These are phyloP conservation scores for Austrolebias charrua DNA, from an alignment of 2,797 vertebrate species.

Conservation along the genomic window DNA sequence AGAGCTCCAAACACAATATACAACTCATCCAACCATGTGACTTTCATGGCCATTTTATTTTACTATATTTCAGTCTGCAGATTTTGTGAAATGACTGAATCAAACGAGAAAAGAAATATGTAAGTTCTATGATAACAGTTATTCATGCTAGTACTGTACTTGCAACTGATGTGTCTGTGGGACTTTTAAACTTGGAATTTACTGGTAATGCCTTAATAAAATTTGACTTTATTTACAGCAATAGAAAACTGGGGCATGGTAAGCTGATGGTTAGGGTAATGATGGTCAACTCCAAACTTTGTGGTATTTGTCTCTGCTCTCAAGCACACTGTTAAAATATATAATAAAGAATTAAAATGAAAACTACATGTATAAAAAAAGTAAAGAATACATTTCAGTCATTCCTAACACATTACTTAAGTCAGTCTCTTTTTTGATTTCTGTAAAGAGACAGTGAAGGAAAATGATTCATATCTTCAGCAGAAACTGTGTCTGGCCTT, in stretches of 20 bases:
- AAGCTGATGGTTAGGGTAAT: too few species aligned
- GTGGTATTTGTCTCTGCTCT: too few species aligned
- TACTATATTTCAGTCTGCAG: neutral
- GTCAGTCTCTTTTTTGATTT: slow-evolving; percentile 29
- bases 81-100: neutral
- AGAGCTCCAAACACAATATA: slow-evolving; percentile 24
- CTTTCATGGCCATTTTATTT: neutral
- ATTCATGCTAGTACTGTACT: too few species aligned
- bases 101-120: neutral
- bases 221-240: too few species aligned
- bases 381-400: slow-evolving; percentile 4
- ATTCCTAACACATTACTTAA: slow-evolving; percentile 28
- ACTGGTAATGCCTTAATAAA: too few species aligned
- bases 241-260: too few species aligned
- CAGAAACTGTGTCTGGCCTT: slow-evolving; percentile 11
- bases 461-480: slow-evolving; percentile 19
- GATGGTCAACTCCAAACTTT: too few species aligned
- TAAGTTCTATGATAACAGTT: neutral
- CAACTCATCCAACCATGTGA: slow-evolving; percentile 32
- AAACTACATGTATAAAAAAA: neutral
- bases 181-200: too few species aligned
- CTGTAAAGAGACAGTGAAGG: slow-evolving; percentile 4
- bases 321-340: too few species aligned
- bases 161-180: too few species aligned
- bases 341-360: neutral